Evolutionary conservation across 53 echinoderm and acorn worm species (phyloP).

Genomic region (Hippasteria phrygiana): DNA sequence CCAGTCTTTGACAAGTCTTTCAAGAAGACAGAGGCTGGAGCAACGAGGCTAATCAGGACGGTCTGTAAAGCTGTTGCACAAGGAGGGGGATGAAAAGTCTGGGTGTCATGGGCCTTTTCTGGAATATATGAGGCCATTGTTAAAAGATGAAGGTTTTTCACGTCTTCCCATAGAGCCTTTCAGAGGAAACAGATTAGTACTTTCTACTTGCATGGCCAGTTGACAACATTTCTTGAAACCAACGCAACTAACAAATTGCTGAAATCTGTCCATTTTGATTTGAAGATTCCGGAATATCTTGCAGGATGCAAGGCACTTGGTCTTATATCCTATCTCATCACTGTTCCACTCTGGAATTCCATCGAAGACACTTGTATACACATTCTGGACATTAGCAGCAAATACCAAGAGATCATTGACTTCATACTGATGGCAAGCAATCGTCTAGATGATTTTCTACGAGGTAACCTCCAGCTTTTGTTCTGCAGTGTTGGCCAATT

Average conservation of each 20-base stretch:
- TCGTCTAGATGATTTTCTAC: slow-evolving; percentile 9
- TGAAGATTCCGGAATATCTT: slow-evolving; percentile 49
- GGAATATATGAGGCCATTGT: slow-evolving; percentile 23
- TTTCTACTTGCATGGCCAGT: slow-evolving; percentile 52
- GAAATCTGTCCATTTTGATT: slow-evolving; percentile 42
- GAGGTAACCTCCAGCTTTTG: slow-evolving; percentile 17
- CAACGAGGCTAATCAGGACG: slow-evolving; percentile 53
- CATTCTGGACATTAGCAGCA: slow-evolving; percentile 29
- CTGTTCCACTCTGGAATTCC: slow-evolving; percentile 64
- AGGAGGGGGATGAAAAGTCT: slow-evolving; percentile 69
- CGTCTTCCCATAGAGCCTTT: slow-evolving; percentile 65
- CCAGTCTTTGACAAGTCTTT: slow-evolving; percentile 56
- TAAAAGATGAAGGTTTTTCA: slow-evolving; percentile 47
- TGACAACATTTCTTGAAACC: slow-evolving; percentile 47
- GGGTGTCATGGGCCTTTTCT: slow-evolving; percentile 65
- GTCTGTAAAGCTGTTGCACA: slow-evolving; percentile 54
- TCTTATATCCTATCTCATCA: slow-evolving; percentile 49
- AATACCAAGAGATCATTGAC: slow-evolving; percentile 53
- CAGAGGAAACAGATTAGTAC: slow-evolving; percentile 60
- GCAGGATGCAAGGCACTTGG: slow-evolving; percentile 76
- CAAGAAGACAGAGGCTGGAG: slow-evolving; percentile 60
- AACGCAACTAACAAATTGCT: slow-evolving; percentile 51
- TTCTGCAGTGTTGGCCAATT: slow-evolving; percentile 1
- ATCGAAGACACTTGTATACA: slow-evolving; percentile 65
- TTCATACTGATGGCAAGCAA: slow-evolving; percentile 21